Base-by-base conservation (phyloP, 1,140 invertebrate species). In the Heliconius nattereri region DNA sequence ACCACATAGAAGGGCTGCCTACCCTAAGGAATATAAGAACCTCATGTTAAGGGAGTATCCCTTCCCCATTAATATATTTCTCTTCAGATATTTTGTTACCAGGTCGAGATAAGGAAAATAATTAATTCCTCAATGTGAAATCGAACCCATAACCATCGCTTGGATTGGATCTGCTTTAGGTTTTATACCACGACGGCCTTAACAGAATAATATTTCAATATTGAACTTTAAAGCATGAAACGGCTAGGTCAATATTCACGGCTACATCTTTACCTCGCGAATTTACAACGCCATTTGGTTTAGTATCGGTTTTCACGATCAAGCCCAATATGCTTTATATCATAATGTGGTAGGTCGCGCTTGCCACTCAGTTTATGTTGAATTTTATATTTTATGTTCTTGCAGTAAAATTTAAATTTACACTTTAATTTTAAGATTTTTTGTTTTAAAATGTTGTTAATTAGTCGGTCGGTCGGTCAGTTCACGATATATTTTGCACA, bases 261-360 rank as follows among this genome's bases (percentile, higher is more conserved):
- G 45, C 60, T 71, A 78, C 76, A 78, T 78, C 76, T 78, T 78
- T 70, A 78, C 76, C 26, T 78, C 70, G 40, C 49, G 71, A 78
- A 78, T 78, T 78, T 78, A 78, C 76, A 73, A 71, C 76, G 29
- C 76, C 45, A 54, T 78, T 71, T 52, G 76, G 60, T 78, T 78
- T 73, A 78, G 75, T 78, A 78, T 78, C 76, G 70, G 76, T n/a
- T 78, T 52, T 78, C 76, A 54, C 60, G 76, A 72, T 78, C 76
- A 32, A 76, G 52, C 45, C 45, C 76, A 78, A 78, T 78, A 78
- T 78, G 76, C 49, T 78, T 78, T 78, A 78, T 78, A 78, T 66
- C 60, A 66, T 66, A 66, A 66, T 66, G 60, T 66, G 9, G 23
- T 66, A 66, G 60, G 23, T 66, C 26, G 60, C 60, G 9, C 29